These are phyloP conservation scores for Drosophila villosipedis DNA, from an alignment of 2,888 invertebrate genomes.

Conservation along the genomic window DNA sequence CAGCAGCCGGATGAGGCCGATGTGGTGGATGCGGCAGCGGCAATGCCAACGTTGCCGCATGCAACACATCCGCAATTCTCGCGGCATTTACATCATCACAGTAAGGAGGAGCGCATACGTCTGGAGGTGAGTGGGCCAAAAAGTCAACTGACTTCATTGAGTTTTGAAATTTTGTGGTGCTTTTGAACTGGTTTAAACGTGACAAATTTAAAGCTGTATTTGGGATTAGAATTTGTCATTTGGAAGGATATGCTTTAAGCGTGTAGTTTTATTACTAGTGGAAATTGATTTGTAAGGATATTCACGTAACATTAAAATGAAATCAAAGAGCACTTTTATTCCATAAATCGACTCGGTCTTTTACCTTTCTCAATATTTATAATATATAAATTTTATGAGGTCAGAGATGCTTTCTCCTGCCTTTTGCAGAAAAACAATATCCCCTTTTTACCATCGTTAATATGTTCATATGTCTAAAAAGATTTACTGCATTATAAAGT, in stretches of 20 bases:
- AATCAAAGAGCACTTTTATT: background rate
- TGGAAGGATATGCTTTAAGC: background rate
- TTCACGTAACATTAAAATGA: background rate
- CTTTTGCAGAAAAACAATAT: background rate
- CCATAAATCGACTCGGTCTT: rapidly evolving
- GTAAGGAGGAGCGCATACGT: constrained; percentile 82
- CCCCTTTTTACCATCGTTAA: background rate
- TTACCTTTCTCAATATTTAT: background rate
- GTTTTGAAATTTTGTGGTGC: background rate
- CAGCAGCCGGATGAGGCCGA: constrained; percentile 54
- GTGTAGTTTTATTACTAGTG: background rate
- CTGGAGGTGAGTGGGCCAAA: constrained; percentile 81
- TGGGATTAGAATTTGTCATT: background rate
- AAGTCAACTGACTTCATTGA: background rate
- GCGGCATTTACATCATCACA: constrained; percentile 69
- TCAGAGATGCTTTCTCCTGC: background rate
- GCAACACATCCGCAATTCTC: constrained; percentile 55
- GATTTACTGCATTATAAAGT: background rate
- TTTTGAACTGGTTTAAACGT: background rate
- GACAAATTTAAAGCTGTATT: background rate
- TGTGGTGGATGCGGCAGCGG: constrained; percentile 63
- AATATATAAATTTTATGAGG: rapidly evolving
- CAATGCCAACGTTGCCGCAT: constrained; percentile 50
- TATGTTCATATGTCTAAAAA: background rate
- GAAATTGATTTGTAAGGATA: background rate